Percentiles rank a stretch among this genome's conserved stretches.
phyloP scores from a whole-genome alignment of 2,888 invertebrate species.

The Elmis aenea region DNA sequence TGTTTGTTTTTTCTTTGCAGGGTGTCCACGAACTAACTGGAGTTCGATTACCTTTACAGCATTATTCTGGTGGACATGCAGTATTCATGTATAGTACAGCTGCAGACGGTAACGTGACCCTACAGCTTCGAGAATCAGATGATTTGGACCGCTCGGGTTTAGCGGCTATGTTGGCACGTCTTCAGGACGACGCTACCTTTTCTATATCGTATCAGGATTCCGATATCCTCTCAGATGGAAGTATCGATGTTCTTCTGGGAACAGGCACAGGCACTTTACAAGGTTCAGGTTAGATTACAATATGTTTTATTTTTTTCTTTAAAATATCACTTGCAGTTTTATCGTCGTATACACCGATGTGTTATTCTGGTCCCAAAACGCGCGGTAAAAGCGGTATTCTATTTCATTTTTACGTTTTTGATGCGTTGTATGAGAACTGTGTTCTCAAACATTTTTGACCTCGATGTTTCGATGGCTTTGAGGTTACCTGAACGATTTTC shows the following conservation, averaged over 20 bases:
- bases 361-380: too few species aligned
- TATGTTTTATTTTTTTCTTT: slow-evolving; percentile 4
- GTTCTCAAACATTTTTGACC: too few species aligned
- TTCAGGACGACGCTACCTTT: slow-evolving; percentile 61
- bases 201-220: slow-evolving; percentile 72
- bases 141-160: slow-evolving; percentile 46
- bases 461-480: too few species aligned
- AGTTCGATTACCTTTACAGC: slow-evolving; percentile 51
- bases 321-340: too few species aligned
- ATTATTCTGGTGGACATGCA: slow-evolving; percentile 55
- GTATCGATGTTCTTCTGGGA: slow-evolving; percentile 55
- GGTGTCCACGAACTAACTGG: slow-evolving; percentile 44
- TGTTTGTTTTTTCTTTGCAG: slow-evolving; percentile 32
- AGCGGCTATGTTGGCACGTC: slow-evolving; percentile 48
- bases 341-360: not conserved
- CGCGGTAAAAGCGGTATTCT: too few species aligned
- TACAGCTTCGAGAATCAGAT: slow-evolving; percentile 59
- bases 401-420: too few species aligned
- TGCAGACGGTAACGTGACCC: slow-evolving; percentile 59
- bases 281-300: slow-evolving; percentile 40
- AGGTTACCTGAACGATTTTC: too few species aligned
- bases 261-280: slow-evolving; percentile 53
- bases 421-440: too few species aligned
- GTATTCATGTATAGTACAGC: slow-evolving; percentile 68
- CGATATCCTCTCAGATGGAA: slow-evolving; percentile 63